phyloP scores from a whole-genome alignment of 2,888 invertebrate genomes.

The Dynastes tityus region DNA sequence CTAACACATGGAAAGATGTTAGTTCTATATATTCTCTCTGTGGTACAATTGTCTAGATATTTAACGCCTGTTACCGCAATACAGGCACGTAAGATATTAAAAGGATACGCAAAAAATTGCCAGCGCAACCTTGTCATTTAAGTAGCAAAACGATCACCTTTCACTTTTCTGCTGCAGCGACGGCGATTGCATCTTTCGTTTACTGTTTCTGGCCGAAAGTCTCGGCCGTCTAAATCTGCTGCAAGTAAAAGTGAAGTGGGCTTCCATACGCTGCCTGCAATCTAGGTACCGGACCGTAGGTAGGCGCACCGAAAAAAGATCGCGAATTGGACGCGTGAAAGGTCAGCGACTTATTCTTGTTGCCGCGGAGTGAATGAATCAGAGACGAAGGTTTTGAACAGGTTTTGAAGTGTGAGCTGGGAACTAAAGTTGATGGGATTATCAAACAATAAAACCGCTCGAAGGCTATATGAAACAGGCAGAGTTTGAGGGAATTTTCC shows the following conservation, averaged over 20 bases:
- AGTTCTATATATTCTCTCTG: too few species aligned
- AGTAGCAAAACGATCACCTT: slow-evolving; percentile 16
- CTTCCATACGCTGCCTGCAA: background rate
- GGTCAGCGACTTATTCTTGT: slow-evolving; percentile 15
- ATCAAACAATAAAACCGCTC: too few species aligned
- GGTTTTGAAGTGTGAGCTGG: background rate
- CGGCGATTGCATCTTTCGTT: slow-evolving; percentile 14
- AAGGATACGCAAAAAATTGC: background rate
- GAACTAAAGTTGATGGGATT: too few species aligned
- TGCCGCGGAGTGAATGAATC: slow-evolving; percentile 5
- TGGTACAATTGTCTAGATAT: too few species aligned
- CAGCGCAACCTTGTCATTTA: slow-evolving; percentile 26
- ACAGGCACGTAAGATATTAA: background rate
- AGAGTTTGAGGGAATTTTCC: too few species aligned
- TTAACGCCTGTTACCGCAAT: slow-evolving; percentile 10
- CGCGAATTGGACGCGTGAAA: background rate
- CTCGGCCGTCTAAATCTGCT: background rate
- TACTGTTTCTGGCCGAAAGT: slow-evolving; percentile 3
- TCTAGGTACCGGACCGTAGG: background rate
- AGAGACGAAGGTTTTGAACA: background rate
- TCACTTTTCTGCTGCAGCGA: slow-evolving; percentile 27
- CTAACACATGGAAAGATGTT: background rate
- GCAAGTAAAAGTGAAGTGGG: slow-evolving; percentile 11
- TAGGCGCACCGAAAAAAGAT: background rate
- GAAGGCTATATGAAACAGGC: too few species aligned